These are phyloP conservation scores for honey bee (Apis mellifera) DNA, from an alignment of 1,140 invertebrate genomes.

Conservation along the genomic window Amel_HAv3.1 CM009940.2:1890001-1890500, in stretches of 20 bases:
- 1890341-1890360: conserved; percentile 54
- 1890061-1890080: conserved; percentile 30
- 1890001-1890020: conserved; percentile 47
- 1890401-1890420: conserved; percentile 51
- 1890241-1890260: conserved; percentile 63
- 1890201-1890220: conserved; percentile 62
- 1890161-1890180: conserved; percentile 19
- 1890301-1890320: conserved; percentile 69
- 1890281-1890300: conserved; percentile 75
- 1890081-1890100: conserved; percentile 46
- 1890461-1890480: too few species aligned
- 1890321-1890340: conserved; percentile 74
- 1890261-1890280: conserved; percentile 68
- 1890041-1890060: not conserved
- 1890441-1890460: conserved; percentile 49
- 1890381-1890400: conserved; percentile 49
- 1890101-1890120: conserved; percentile 24
- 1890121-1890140: conserved; percentile 25
- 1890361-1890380: conserved; percentile 45
- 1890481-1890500: not conserved
- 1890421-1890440: conserved; percentile 38
- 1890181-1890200: conserved; percentile 46
- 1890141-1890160: not conserved
- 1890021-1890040: conserved; percentile 26
- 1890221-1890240: conserved; percentile 55